Conservation (phyloP, 2,113 vertebrate genomes). For the Cacatua alba region DNA sequence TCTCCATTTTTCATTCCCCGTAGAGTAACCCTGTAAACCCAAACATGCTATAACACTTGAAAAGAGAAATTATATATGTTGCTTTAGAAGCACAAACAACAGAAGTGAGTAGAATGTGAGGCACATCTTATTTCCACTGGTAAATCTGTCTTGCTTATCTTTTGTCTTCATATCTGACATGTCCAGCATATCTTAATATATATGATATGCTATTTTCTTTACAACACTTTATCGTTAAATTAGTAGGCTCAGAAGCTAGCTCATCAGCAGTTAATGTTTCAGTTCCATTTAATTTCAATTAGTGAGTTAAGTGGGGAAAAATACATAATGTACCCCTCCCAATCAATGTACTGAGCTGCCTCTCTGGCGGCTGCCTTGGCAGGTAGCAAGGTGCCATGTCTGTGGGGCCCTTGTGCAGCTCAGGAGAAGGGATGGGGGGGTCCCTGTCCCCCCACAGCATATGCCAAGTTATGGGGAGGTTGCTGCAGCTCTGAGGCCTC, state of each 20-base stretch:
- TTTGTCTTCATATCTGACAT: not conserved
- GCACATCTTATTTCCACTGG: not conserved
- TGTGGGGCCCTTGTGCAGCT: too few relatives aligned
- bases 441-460: fast-evolving
- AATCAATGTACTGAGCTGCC: not conserved
- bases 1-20: not conserved
- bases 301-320: not conserved
- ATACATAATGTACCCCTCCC: not conserved
- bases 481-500: not conserved
- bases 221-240: conserved; percentile 18
- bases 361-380: not conserved
- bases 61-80: not conserved
- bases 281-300: conserved; percentile 21
- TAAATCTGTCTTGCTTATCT: not conserved
- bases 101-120: not conserved
- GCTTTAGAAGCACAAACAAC: not conserved
- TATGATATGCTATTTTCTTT: not conserved
- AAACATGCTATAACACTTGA: not conserved
- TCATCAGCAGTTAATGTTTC: conserved; percentile 38
- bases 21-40: not conserved
- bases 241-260: not conserved
- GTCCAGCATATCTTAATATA: not conserved
- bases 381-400: fast-evolving
- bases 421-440: not conserved
- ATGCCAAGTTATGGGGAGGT: fast-evolving